Evolutionary conservation across 2,888 invertebrate genomes (phyloP).

Genomic region (Trissolcus japonicus): DNA sequence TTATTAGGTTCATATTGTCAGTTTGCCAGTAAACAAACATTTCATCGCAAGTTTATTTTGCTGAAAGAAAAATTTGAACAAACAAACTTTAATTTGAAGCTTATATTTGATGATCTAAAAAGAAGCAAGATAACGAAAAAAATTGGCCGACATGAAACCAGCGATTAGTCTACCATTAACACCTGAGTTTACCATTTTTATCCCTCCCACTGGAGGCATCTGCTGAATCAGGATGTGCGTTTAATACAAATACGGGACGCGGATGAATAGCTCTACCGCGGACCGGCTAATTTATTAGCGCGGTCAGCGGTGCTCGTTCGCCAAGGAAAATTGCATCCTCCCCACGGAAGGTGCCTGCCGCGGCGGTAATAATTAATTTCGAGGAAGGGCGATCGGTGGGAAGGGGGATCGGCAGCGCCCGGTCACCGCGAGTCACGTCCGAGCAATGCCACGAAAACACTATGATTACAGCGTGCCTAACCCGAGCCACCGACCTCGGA

Average conservation of each 20-base stretch:
- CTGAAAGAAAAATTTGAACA: not conserved
- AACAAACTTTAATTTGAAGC: not conserved
- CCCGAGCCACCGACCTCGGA: conserved; percentile 64
- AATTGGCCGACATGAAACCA: conserved; percentile 11
- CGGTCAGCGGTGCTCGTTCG: conserved; percentile 41
- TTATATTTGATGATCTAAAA: not conserved
- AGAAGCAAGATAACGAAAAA: not conserved
- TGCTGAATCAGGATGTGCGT: conserved; percentile 1
- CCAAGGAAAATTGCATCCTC: conserved; percentile 55
- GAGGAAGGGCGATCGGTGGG: conserved; percentile 50
- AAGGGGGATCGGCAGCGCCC: conserved; percentile 45
- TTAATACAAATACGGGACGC: conserved; percentile 43
- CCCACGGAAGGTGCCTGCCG: conserved; percentile 47
- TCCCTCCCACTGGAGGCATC: not conserved
- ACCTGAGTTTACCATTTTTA: conserved; percentile 8
- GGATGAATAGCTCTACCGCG: not conserved
- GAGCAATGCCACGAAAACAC: conserved; percentile 72
- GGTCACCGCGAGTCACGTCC: conserved; percentile 71
- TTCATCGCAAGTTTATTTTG: not conserved
- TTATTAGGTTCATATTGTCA: not conserved
- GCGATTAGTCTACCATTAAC: conserved; percentile 25
- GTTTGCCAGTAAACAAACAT: not conserved
- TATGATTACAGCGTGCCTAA: conserved; percentile 72
- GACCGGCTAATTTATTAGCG: conserved; percentile 43
- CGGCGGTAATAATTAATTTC: conserved; percentile 62